These are phyloP conservation scores for Hydra vulgaris DNA, from an alignment of 30 jellyfish, hydroid and myxozoan species.

Conservation along the genomic window DNA sequence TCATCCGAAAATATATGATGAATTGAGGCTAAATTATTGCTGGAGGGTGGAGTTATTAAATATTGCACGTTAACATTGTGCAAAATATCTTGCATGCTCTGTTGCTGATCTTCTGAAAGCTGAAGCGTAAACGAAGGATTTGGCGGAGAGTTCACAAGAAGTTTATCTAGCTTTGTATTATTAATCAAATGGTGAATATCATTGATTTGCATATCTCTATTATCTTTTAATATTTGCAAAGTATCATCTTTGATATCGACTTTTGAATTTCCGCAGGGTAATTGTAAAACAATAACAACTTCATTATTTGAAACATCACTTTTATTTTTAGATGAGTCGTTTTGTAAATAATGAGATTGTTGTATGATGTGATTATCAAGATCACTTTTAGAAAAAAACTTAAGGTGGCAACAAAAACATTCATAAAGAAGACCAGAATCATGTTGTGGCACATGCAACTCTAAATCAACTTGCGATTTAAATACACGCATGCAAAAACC, in stretches of 20 bases:
- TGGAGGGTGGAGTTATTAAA: background rate
- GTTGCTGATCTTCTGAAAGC: slow-evolving; percentile 14
- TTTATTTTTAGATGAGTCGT: background rate
- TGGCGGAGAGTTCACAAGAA: slow-evolving; percentile 3
- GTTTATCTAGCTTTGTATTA: slow-evolving; percentile 11
- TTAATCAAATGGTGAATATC: slow-evolving; percentile 20
- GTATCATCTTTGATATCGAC: background rate
- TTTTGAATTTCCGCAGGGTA: background rate
- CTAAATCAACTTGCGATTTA: slow-evolving; percentile 17
- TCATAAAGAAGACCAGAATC: slow-evolving; percentile 11
- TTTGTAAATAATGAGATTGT: background rate
- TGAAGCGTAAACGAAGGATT: background rate
- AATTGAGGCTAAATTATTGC: background rate
- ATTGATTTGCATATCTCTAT: slow-evolving; percentile 9
- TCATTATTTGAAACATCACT: background rate
- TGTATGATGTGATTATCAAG: background rate
- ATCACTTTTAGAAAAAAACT: slow-evolving; percentile 11
- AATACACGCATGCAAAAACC: slow-evolving; percentile 33
- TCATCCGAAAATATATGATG: background rate
- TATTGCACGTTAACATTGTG: background rate
- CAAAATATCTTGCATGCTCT: slow-evolving; percentile 1
- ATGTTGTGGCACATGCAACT: slow-evolving; percentile 25
- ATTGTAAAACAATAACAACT: slow-evolving; percentile 25
- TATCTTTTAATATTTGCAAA: background rate
- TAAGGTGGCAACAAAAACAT: slow-evolving; percentile 19